A percentile compares a stretch with the other conserved stretches of the same genome.
Conservation (phyloP, 2,888 invertebrate genomes). For the Amorpha juglandis region DNA sequence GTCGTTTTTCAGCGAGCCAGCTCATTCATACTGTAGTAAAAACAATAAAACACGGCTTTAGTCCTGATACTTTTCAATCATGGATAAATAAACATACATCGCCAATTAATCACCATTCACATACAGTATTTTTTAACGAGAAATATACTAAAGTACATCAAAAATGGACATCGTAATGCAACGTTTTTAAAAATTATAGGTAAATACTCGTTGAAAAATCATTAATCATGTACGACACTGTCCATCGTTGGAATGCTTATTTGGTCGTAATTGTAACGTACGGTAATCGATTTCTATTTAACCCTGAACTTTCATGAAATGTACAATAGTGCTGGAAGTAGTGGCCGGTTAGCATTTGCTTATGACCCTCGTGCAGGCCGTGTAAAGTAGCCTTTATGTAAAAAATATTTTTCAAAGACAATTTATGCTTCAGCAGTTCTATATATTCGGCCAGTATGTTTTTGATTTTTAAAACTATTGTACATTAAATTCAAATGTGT, state of each 20-base stretch:
- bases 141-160: not conserved
- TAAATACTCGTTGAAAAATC: not conserved
- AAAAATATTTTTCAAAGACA: not conserved
- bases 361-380: slow-evolving; percentile 49
- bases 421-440: not conserved
- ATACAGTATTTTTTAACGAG: too few relatives aligned
- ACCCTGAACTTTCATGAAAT: slow-evolving; percentile 69
- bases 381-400: slow-evolving; percentile 35
- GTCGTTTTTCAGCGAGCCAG: too few relatives aligned
- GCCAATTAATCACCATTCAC: too few relatives aligned
- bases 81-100: not conserved
- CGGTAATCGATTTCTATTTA: slow-evolving; percentile 71
- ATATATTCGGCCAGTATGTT: not conserved
- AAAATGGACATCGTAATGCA: not conserved
- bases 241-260: slow-evolving; percentile 27
- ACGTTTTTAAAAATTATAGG: not conserved
- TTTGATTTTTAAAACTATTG: not conserved
- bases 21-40: too few relatives aligned
- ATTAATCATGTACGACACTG: not conserved
- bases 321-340: slow-evolving; percentile 50
- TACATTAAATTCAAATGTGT: not conserved
- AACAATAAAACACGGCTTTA: too few relatives aligned
- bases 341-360: slow-evolving; percentile 54
- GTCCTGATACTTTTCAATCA: too few relatives aligned
- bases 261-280: slow-evolving; percentile 45